Evolutionary conservation across 2,797 vertebrate species (phyloP), one percentile per base, ranked within the genome.

Genomic region (Lindbergichthys nudifrons): DNA sequence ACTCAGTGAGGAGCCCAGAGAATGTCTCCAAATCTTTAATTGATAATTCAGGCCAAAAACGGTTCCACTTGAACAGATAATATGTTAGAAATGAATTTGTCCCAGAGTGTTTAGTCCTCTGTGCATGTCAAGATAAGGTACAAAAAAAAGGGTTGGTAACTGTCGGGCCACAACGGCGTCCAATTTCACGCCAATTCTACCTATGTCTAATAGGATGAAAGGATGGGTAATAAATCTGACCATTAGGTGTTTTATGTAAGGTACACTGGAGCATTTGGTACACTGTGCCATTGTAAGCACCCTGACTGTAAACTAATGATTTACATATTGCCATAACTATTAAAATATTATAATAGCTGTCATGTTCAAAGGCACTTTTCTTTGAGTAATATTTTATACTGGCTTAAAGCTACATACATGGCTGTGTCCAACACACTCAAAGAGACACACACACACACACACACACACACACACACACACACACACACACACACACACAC

Each of bases 11-110:
- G 63, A 88, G 89, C 69, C 73, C 82, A 83, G 84, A 83, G 51
- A 84, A 85, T 86, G 92, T 83, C 65, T 89, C 85, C 88, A 73
- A 83, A 67, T 60, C 52, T 75, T 77, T 95, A 95, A 94, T 92
- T 95, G 92, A 94, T 94, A 92, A 85, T 88, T 93, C 66, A 77
- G 63, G 65, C 46, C 53, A 73, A 82, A 78, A 43, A 54, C 70
- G 7, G 80, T 89, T 87, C 85, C 90, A 81, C 79, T 93, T 68
- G 80, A 89, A 76, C 77, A 92, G 82, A 73, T 89, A 86, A 94
- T 83, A 88, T 89, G 76, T 77, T 77, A 74, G 85, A 88, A 90
- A 94, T 90, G 87, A 89, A 94, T 84, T 78, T 85, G 79, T 88
- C 92, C 91, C 82, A 77, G 89, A 82, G 83, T 85, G 60, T 46